Conservation (phyloP, 2,888 invertebrate genomes). For the Drosophila maculinotata region DNA sequence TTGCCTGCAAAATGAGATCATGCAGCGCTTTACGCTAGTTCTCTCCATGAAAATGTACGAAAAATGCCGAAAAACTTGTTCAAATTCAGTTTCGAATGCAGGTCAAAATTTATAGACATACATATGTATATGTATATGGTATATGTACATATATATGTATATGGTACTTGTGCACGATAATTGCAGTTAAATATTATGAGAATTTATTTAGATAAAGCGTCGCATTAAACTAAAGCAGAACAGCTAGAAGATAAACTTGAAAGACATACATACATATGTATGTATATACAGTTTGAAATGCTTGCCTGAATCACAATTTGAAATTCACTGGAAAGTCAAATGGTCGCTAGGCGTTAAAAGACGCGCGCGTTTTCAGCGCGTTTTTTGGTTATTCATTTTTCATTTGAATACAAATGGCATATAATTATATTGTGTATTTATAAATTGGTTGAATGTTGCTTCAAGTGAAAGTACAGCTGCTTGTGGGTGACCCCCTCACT, state of each 20-base stretch:
- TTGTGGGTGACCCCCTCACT: slow-evolving; percentile 21
- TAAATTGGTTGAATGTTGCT: slow-evolving; percentile 10
- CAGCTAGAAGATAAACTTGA: background rate
- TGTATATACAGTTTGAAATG: no score
- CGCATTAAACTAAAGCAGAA: slow-evolving; percentile 5
- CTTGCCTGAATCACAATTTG: slow-evolving; percentile 4
- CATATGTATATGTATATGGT: background rate
- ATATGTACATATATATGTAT: slow-evolving; percentile 1
- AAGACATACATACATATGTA: background rate
- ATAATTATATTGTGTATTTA: slow-evolving; percentile 8
- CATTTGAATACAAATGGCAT: background rate
- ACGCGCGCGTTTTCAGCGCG: slow-evolving; percentile 34
- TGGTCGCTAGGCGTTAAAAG: slow-evolving; percentile 1
- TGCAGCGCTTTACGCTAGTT: slow-evolving; percentile 18
- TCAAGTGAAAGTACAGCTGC: slow-evolving; percentile 42
- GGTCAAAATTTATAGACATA: slow-evolving; percentile 24
- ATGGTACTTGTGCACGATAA: background rate
- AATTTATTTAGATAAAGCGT: slow-evolving; percentile 18
- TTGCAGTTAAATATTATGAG: slow-evolving; percentile 4
- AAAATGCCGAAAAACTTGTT: slow-evolving; percentile 1
- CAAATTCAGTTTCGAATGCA: slow-evolving; percentile 23
- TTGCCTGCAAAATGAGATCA: slow-evolving; percentile 49
- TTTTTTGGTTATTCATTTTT: background rate
- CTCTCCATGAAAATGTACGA: slow-evolving; percentile 11
- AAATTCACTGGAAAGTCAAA: background rate